Evolutionary conservation across 2,888 invertebrate genomes (phyloP).

Genomic region (Leptarthrus brevirostris): DNA sequence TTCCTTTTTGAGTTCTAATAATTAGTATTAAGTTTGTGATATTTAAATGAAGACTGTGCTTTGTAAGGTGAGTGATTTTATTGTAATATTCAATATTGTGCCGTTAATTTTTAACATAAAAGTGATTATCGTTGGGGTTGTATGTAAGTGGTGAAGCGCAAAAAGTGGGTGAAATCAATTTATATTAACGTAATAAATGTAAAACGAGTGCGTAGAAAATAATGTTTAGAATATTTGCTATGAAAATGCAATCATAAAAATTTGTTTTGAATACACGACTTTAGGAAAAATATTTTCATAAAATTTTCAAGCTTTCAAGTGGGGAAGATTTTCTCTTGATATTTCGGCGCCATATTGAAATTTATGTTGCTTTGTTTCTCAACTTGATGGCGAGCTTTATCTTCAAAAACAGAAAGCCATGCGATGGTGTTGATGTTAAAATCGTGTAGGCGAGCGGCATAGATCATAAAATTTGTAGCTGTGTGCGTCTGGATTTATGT

Average conservation of each 20-base stretch:
- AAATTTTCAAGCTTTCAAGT: constrained; percentile 14
- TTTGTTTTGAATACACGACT: too few species aligned
- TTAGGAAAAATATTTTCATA: too few species aligned
- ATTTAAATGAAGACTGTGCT: constrained; percentile 57
- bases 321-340: constrained; percentile 17
- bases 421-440: too few species aligned
- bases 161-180: too few species aligned
- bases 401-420: too few species aligned
- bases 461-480: neutral
- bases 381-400: constrained; percentile 19
- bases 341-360: constrained; percentile 50
- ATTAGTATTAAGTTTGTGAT: constrained; percentile 55
- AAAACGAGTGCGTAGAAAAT: too few species aligned
- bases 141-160: too few species aligned
- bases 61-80: constrained; percentile 51
- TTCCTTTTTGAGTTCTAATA: constrained; percentile 42
- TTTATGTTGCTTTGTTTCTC: constrained; percentile 52
- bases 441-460: neutral
- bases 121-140: too few species aligned
- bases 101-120: too few species aligned
- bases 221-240: too few species aligned
- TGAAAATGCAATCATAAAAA: too few species aligned
- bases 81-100: neutral
- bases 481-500: neutral
- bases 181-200: too few species aligned